These are phyloP conservation scores for Lepidocyrtoides sp. DNA, from an alignment of 2,888 invertebrate genomes.

Conservation along the genomic window DNA sequence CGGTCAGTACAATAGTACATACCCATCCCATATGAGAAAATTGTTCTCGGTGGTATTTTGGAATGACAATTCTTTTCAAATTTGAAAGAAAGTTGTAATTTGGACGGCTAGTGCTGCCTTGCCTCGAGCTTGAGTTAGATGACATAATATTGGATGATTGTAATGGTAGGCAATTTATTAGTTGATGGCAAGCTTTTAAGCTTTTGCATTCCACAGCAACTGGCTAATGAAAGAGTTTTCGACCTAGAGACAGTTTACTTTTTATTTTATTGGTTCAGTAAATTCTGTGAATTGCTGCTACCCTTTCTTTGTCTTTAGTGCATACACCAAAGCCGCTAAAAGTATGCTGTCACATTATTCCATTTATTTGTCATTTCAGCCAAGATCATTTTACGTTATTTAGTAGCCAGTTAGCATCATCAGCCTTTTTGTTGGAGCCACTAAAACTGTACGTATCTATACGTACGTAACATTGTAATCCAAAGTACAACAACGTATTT, in stretches of 20 bases:
- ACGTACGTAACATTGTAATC: no score
- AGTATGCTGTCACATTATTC: no score
- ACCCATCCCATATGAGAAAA: neutral
- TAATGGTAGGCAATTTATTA: neutral
- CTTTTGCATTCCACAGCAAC: neutral
- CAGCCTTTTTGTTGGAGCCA: no score
- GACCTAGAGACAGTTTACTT: neutral
- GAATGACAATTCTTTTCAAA: neutral
- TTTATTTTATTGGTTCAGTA: neutral
- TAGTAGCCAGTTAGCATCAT: neutral
- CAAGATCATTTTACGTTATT: neutral
- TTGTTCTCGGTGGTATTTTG: neutral
- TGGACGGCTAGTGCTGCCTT: no score
- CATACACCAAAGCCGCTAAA: neutral
- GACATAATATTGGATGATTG: neutral
- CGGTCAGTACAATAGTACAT: no score
- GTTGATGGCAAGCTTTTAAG: neutral
- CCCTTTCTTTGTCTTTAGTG: neutral
- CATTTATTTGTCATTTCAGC: neutral
- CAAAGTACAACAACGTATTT: neutral
- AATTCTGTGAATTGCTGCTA: neutral
- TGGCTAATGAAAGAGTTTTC: conserved; percentile 39
- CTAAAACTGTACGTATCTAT: no score
- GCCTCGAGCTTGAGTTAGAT: neutral
- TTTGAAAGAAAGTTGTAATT: neutral